Percentiles rank a stretch among this genome's conserved stretches.
Evolutionary conservation across 2,797 vertebrate species (phyloP).

Genomic region (Ptychadena robeensis): DNA sequence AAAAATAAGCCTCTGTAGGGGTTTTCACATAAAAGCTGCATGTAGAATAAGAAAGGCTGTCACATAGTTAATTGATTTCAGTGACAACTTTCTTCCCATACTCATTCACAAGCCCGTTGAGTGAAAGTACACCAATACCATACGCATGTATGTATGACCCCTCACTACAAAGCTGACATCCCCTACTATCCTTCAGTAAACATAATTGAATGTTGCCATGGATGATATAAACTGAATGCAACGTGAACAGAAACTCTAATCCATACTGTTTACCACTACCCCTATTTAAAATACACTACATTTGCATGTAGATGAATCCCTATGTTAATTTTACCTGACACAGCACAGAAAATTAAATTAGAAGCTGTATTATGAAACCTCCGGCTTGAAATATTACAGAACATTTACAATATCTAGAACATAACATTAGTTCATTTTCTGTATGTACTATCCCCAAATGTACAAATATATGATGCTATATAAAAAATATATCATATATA

Average conservation of each 20-base stretch:
- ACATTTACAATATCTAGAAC: neutral
- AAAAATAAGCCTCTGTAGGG: too few species aligned
- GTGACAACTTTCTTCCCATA: neutral
- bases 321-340: slow-evolving; percentile 1
- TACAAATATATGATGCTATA: neutral
- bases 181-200: neutral
- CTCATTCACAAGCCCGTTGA: neutral
- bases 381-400: neutral
- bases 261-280: neutral
- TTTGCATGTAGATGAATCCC: slow-evolving; percentile 7
- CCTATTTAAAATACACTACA: neutral
- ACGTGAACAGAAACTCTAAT: neutral
- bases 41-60: too few species aligned
- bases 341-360: neutral
- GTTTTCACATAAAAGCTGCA: too few species aligned
- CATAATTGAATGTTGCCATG: neutral
- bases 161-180: neutral
- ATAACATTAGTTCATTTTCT: neutral
- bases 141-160: neutral
- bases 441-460: neutral
- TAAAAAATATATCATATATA: neutral
- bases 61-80: neutral
- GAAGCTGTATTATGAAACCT: neutral
- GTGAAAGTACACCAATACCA: neutral
- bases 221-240: neutral